Conservation (phyloP, 2,113 vertebrate genomes). For the Stegastes partitus region DNA sequence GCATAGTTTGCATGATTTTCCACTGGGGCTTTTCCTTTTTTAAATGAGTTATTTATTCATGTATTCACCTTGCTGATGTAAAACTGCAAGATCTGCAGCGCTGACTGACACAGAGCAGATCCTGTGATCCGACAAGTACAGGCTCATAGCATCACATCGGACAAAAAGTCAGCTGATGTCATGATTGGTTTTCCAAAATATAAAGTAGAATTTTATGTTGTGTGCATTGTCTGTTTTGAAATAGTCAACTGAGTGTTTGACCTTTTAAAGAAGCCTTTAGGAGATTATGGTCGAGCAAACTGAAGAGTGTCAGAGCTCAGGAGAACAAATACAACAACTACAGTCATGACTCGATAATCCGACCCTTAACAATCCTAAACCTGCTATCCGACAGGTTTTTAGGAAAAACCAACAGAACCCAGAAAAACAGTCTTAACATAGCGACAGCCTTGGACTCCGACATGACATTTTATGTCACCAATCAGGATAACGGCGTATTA, state of each 20-base stretch:
- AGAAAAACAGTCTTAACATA: no score
- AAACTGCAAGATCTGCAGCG: slow-evolving; percentile 9
- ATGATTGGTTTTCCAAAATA: background rate
- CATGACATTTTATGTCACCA: no score
- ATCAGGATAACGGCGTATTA: no score
- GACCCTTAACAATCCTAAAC: no score
- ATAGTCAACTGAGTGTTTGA: background rate
- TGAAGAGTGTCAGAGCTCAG: no score
- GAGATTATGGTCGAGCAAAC: no score
- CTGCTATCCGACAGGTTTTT: no score
- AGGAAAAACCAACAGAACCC: no score
- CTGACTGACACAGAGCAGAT: background rate
- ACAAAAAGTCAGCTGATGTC: background rate
- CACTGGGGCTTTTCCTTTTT: background rate
- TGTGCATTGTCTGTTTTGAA: background rate
- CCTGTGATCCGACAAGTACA: background rate
- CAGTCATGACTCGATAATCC: no score
- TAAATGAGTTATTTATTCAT: slow-evolving; percentile 11
- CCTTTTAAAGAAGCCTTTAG: no score
- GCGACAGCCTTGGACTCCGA: no score
- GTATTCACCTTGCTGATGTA: background rate
- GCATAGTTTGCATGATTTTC: slow-evolving; percentile 10
- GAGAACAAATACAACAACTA: no score
- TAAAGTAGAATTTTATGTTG: background rate
- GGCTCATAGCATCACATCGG: background rate